Conservation (phyloP, 2,888 invertebrate species). For the Himalopsyche tibetana region DNA sequence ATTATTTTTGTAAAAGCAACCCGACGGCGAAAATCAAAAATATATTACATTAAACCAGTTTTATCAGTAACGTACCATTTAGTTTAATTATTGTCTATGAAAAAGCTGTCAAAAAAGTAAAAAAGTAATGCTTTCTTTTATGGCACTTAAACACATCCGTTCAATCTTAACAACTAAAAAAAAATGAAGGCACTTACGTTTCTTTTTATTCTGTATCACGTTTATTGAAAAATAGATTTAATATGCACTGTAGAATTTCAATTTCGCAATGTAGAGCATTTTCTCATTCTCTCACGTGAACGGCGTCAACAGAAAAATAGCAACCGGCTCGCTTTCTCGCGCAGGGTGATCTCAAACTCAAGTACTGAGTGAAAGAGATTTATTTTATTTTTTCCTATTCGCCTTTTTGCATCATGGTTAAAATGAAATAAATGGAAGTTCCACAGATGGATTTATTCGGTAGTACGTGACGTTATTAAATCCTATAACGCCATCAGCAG, state of each 20-base stretch:
- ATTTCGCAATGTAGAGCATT: slow-evolving; percentile 54
- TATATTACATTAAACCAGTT: too few relatives aligned
- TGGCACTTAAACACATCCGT: neutral
- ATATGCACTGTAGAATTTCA: slow-evolving; percentile 61
- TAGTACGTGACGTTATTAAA: slow-evolving; percentile 40
- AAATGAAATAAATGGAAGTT: slow-evolving; percentile 33
- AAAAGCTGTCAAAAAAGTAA: neutral
- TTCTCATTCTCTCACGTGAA: slow-evolving; percentile 27
- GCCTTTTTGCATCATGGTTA: neutral
- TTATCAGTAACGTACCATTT: too few relatives aligned
- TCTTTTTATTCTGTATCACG: slow-evolving; percentile 55
- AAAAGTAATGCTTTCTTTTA: slow-evolving; percentile 10
- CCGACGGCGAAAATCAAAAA: too few relatives aligned
- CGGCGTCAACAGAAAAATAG: slow-evolving; percentile 6
- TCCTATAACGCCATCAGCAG: slow-evolving; percentile 3
- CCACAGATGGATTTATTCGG: slow-evolving; percentile 34
- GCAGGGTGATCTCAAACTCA: slow-evolving; percentile 40
- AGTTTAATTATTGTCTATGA: too few relatives aligned
- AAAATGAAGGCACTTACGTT: neutral
- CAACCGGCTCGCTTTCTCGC: slow-evolving; percentile 46
- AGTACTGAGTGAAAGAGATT: slow-evolving; percentile 38
- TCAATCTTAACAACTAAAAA: neutral
- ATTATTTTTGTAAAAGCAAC: too few relatives aligned
- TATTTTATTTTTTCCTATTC: slow-evolving; percentile 18
- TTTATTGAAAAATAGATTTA: slow-evolving; percentile 62